These are phyloP conservation scores for Leptinotarsa defecta DNA, from an alignment of 1,140 invertebrate species.

Conservation along the genomic window DNA sequence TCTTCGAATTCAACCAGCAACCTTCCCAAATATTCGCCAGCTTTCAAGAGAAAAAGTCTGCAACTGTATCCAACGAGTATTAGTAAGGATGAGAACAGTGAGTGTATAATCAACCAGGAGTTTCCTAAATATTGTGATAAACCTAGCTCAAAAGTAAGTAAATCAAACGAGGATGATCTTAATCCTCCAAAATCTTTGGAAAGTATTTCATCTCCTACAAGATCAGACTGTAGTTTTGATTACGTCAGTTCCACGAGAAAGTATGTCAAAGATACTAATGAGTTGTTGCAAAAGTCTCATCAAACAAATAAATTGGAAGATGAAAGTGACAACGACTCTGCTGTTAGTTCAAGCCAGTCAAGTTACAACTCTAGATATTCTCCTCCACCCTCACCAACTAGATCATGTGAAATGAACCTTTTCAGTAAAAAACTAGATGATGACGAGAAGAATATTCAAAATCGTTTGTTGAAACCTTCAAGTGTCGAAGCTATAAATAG, in stretches of 20 bases:
- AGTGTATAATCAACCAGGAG: constrained; percentile 42
- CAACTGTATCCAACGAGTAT: constrained; percentile 65
- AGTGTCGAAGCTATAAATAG: constrained; percentile 82
- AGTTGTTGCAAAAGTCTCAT: constrained; percentile 26
- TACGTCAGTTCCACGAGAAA: constrained; percentile 53
- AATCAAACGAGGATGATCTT: constrained; percentile 33
- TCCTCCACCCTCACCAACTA: constrained; percentile 61
- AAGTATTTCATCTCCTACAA: constrained; percentile 64
- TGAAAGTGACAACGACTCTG: constrained; percentile 85
- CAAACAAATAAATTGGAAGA: constrained; percentile 57
- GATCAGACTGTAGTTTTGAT: constrained; percentile 62
- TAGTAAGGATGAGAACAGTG: constrained; percentile 55
- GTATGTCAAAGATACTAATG: constrained; percentile 24
- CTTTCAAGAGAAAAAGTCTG: constrained; percentile 77
- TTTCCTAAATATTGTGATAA: constrained; percentile 36
- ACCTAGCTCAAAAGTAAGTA: constrained; percentile 28
- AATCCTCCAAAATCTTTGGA: constrained; percentile 64
- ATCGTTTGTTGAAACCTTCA: constrained; percentile 72
- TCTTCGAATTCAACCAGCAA: constrained; percentile 58
- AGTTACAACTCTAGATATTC: constrained; percentile 75
- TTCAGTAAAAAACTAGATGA: constrained; percentile 63
- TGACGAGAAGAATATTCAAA: constrained; percentile 59
- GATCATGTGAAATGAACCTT: constrained; percentile 35
- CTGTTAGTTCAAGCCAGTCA: constrained; percentile 76
- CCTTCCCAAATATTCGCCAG: constrained; percentile 81